Base-by-base conservation (phyloP, 2,113 vertebrate species). In the Dolichallabes microphthalmus region DNA sequence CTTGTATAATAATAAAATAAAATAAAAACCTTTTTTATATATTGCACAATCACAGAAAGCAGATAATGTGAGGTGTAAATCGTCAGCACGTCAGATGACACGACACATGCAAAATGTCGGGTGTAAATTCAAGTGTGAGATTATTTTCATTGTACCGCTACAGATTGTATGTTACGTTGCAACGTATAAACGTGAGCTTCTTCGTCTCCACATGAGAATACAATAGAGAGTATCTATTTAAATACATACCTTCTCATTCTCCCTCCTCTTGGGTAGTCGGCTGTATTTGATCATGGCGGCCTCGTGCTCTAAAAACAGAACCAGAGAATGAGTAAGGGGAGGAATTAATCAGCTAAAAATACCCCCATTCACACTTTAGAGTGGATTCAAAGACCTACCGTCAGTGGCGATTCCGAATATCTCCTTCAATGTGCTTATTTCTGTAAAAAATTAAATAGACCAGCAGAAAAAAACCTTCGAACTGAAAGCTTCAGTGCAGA, bases 231-330 rank as follows among this genome's bases (percentile, higher is more conserved):
- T 0, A 3, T 17, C 4, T 22, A 13, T 66, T 57, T 45, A 52
- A 75, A 61, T 71, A 50, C 25, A 61, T 92, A 99, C 98, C 96
- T 97, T 98, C 89, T 98, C 98, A 74, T 98, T 99, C 89, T 98
- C 98, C 92, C 94, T 98, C 90, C 95, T 98, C 91, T 99, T 99
- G 39, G 98, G 96, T 86, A 99, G 90, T 75, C 96, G 94, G 95
- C 98, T 99, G 84, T 99, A 99, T 83, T 97, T 99, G 89, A 98
- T 97, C 97, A 99, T 99, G 25, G 98, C 95, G 27, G 96, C 94
- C 89, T 99, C 98, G 66, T 99, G 98, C 90, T 99, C 98, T 99
- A 91, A 91, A 91, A 57, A 45, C 45, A 76, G 61, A 71, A 4
- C 58, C 10, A 83, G 45, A 9, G 25, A 53, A 22, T 14, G 64